Conservation (phyloP, 2,888 invertebrate genomes). For the Ommatoiulus sabulosus region DNA sequence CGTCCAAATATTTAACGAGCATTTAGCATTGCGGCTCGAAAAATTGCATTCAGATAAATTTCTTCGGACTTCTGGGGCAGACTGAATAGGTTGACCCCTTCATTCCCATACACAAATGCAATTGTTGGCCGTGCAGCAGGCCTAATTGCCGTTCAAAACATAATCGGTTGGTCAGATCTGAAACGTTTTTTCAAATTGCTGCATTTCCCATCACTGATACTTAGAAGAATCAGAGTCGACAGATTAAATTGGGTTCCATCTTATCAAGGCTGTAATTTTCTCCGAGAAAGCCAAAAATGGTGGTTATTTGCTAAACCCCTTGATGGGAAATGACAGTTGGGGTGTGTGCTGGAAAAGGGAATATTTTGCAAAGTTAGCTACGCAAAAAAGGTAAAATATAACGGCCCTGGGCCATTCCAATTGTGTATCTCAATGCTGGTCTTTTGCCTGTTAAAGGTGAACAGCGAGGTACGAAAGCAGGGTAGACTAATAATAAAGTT, state of each 20-base stretch:
- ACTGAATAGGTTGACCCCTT: background rate
- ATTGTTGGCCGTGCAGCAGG: background rate
- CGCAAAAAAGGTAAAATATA: background rate
- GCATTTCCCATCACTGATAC: constrained; percentile 15
- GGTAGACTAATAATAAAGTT: constrained; percentile 38
- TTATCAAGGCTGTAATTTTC: constrained; percentile 22
- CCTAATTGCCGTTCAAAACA: constrained; percentile 18
- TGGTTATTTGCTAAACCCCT: constrained; percentile 28
- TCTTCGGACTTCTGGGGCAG: background rate
- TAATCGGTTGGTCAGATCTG: constrained; percentile 31
- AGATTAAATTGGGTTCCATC: constrained; percentile 48
- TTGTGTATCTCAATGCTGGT: background rate
- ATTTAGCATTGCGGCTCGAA: background rate
- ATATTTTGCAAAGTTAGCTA: constrained; percentile 25
- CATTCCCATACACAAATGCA: background rate
- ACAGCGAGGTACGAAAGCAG: background rate
- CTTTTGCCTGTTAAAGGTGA: background rate
- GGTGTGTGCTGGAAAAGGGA: constrained; percentile 29
- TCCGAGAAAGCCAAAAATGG: background rate
- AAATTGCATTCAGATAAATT: background rate
- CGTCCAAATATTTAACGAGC: constrained; percentile 10
- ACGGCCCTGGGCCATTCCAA: background rate
- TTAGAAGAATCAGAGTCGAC: constrained; percentile 38
- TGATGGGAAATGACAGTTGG: constrained; percentile 29
- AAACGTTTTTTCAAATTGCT: constrained; percentile 26